These are phyloP conservation scores for Hoplostethus mediterraneus DNA, from an alignment of 2,797 vertebrate species.

Conservation along the genomic window DNA sequence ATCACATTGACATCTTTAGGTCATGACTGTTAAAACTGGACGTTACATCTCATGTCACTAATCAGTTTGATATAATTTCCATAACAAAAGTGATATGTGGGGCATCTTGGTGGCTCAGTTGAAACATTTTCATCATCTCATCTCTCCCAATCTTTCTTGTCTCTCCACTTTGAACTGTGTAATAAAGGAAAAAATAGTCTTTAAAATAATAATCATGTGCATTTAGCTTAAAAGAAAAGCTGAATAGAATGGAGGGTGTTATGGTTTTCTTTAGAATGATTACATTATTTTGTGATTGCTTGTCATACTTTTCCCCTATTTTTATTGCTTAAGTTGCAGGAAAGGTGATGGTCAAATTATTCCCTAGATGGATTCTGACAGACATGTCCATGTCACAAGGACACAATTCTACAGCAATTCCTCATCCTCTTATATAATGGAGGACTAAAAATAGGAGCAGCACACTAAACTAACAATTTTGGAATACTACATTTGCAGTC, in stretches of 20 bases:
- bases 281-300: not conserved
- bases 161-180: too few species aligned
- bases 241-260: not conserved
- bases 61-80: too few species aligned
- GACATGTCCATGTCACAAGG: constrained; percentile 39
- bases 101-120: too few species aligned
- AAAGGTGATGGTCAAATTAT: constrained; percentile 9
- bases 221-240: not conserved
- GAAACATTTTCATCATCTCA: too few species aligned
- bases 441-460: constrained; percentile 57
- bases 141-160: too few species aligned
- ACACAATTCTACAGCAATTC: constrained; percentile 43
- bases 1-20: constrained; percentile 11
- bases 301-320: not conserved
- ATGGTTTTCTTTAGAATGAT: constrained; percentile 4
- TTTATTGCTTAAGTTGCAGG: not conserved
- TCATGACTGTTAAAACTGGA: not conserved
- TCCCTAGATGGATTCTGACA: constrained; percentile 48
- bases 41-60: not conserved
- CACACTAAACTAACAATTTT: constrained; percentile 55
- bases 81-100: too few species aligned
- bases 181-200: too few species aligned
- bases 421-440: constrained; percentile 61
- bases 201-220: too few species aligned
- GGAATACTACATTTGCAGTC: constrained; percentile 43